These are phyloP conservation scores for Perithous albicinctus DNA, from an alignment of 2,888 invertebrate genomes.

Conservation along the genomic window DNA sequence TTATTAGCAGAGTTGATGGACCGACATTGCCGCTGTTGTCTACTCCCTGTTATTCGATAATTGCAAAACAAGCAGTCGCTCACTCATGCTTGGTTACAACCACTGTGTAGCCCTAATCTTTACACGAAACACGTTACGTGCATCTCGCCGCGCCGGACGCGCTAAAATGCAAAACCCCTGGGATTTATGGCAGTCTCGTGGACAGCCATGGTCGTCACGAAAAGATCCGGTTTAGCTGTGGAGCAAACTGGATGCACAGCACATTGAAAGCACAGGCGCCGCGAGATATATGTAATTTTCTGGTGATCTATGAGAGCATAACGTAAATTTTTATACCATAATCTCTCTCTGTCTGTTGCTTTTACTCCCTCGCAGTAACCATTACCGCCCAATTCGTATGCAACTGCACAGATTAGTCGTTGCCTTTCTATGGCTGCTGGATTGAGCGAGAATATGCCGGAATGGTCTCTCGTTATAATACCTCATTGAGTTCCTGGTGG, in stretches of 20 bases:
- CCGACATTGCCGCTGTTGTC: conserved; percentile 11
- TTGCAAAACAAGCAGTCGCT: conserved; percentile 48
- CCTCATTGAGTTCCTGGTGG: conserved; percentile 31
- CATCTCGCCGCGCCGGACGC: not conserved
- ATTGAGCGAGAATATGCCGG: conserved; percentile 34
- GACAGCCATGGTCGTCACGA: conserved; percentile 39
- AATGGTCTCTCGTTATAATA: conserved; percentile 29
- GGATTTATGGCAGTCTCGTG: conserved; percentile 37
- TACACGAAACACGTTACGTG: conserved; percentile 37
- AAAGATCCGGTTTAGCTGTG: conserved; percentile 50
- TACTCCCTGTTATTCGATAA: conserved; percentile 47
- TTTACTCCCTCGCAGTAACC: not conserved
- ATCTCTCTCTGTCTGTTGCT: conserved; percentile 5
- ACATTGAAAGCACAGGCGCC: conserved; percentile 10
- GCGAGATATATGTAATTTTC: conserved; percentile 56
- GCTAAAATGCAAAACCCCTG: conserved; percentile 35
- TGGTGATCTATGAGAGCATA: conserved; percentile 48
- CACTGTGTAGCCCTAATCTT: conserved; percentile 37
- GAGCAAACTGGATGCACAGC: conserved; percentile 36
- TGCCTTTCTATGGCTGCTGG: not conserved
- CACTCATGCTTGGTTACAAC: not conserved
- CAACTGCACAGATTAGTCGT: not conserved
- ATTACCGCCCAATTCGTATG: conserved; percentile 8
- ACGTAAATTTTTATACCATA: conserved; percentile 24
- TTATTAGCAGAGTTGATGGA: conserved; percentile 31